A percentile compares a stretch with the other conserved stretches of the same genome.
Evolutionary conservation across 2,113 vertebrate species (phyloP).

Genomic region (Callithrix jacchus): DNA sequence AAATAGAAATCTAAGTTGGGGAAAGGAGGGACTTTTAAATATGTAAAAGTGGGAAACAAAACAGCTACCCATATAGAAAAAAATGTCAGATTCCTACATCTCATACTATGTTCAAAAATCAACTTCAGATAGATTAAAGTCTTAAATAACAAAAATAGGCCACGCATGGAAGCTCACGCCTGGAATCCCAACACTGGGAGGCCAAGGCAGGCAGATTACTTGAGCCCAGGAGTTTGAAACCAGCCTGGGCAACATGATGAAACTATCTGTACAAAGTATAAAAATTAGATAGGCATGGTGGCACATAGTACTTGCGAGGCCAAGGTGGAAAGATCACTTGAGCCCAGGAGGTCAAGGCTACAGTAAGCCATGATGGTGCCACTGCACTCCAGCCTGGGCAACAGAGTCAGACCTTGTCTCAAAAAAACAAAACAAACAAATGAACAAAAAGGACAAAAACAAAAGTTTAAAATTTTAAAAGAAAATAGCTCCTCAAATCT

Average conservation of each 20-base stretch:
- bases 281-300: not conserved
- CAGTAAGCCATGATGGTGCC: not conserved
- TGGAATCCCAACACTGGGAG: too few species aligned
- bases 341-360: not conserved
- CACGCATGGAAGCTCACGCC: too few species aligned
- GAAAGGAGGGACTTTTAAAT: not conserved
- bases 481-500: not conserved
- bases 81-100: not conserved
- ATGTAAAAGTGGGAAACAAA: not conserved
- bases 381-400: not conserved
- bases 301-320: not conserved
- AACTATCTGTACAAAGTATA: too few species aligned
- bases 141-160: too few species aligned
- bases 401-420: not conserved
- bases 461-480: not conserved
- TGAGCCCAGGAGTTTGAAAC: too few species aligned
- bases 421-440: not conserved
- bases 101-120: too few species aligned
- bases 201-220: too few species aligned
- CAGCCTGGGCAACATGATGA: too few species aligned
- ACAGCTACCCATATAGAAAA: not conserved
- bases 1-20: not conserved
- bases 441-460: too few species aligned
- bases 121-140: too few species aligned
- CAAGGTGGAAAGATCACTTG: not conserved